Base-by-base conservation (phyloP, 2,888 invertebrate species). In the Orthosia gothica region DNA sequence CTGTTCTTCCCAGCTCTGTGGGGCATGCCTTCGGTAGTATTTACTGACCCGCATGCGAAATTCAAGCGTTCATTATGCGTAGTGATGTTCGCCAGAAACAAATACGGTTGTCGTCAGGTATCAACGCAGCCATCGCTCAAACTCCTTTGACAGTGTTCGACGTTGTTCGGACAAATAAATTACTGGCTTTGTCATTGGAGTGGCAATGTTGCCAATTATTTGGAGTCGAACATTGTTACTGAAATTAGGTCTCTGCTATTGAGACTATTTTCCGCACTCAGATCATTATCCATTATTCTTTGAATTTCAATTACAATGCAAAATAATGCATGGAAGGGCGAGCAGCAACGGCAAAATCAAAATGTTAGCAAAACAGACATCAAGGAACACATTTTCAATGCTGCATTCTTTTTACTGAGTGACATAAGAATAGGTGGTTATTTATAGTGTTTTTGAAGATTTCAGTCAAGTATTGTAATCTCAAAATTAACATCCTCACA, bases 41-140 rank as follows among this genome's bases (percentile, higher is more conserved):
- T 89, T 89, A 83, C 87, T 70, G 50, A 69, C 90, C 91, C 89
- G 89, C 88, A 91, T 91, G 84, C 84, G 89, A 89, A 85, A 90
- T 89, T 89, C 85, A 89, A 79, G 86, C 80, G 85, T 88, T 88
- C 87, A 90, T 90, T 89, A 89, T 82, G 81, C 78, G 75, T 82
- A 80, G 76, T 85, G 84, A 86, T 83, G 84, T 74, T 72, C 76
- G 68, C 57, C 65, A 70, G 82, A 61, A 77, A 81, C 85, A 87
- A 85, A 85, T 82, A 76, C 78, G 79, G 79, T 49, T 69, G 64
- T 69, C 65, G 26, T 59, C 76, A 76, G 79, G 74, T 76, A 76
- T 61, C 71, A 70, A 45, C 62, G 32, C 63, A 54, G 32, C 55
- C 11, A 58, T 75, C 66, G 1, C 52, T 80, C 67, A 52, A 70